These are phyloP conservation scores for Polia nebulosa DNA, from an alignment of 2,888 invertebrate species.

Conservation along the genomic window DNA sequence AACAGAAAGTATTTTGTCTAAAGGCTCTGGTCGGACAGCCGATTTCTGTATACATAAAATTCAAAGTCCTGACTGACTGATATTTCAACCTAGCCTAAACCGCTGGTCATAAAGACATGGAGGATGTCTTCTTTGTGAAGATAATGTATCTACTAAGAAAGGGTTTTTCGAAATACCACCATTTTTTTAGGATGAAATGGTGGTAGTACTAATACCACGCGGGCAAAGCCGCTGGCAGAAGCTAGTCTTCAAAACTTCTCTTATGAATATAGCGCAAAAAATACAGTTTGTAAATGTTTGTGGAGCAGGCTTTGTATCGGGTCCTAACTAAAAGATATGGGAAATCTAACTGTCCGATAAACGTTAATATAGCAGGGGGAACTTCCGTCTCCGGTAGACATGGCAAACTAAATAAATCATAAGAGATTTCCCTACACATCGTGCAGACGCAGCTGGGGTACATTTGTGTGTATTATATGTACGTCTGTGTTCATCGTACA, in stretches of 20 bases:
- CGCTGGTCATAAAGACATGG: no score
- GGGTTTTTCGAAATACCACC: no score
- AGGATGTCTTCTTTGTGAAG: no score
- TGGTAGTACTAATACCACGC: no score
- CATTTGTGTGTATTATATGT: background rate
- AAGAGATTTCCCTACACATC: slow-evolving; percentile 41
- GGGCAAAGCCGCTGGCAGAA: no score
- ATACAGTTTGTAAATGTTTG: background rate
- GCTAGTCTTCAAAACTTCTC: background rate
- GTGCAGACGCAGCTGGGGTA: slow-evolving; percentile 14
- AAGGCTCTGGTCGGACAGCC: no score
- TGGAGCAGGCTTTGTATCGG: background rate
- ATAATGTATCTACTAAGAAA: no score
- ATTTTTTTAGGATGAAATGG: no score
- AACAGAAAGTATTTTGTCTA: no score
- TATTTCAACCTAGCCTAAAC: no score
- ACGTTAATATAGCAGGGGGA: background rate
- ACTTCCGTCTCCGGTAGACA: slow-evolving; percentile 19
- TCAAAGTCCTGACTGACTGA: no score
- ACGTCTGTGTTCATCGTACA: slow-evolving; percentile 5
- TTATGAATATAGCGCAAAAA: background rate
- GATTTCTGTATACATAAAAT: no score
- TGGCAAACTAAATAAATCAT: slow-evolving; percentile 50
- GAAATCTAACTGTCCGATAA: background rate
- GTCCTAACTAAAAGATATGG: background rate